Percentiles rank a stretch among this genome's conserved stretches.
These are phyloP conservation scores for Aphidius gifuensis DNA, from an alignment of 1,140 invertebrate genomes.

Conservation along the genomic window DNA sequence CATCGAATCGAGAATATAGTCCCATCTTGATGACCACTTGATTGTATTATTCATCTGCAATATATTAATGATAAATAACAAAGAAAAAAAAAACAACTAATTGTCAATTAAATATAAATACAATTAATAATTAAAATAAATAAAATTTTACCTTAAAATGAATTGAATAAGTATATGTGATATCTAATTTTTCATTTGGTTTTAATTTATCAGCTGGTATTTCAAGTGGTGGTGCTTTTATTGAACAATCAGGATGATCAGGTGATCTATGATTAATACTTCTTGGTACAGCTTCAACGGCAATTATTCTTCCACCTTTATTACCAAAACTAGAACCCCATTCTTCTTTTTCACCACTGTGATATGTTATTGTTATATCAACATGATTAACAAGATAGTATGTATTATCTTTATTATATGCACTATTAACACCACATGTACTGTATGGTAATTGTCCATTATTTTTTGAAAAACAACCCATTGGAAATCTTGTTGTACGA, in stretches of 20 bases:
- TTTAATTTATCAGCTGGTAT: constrained; percentile 61
- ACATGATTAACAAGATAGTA: constrained; percentile 98
- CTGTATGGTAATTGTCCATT: constrained; percentile 57
- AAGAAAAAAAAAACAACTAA: constrained; percentile 25
- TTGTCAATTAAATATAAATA: background rate
- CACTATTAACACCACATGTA: constrained; percentile 60
- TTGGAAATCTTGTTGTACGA: constrained; percentile 94
- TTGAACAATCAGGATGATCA: constrained; percentile 57
- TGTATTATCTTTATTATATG: constrained; percentile 63
- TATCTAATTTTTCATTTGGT: constrained; percentile 59
- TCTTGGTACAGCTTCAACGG: constrained; percentile 72
- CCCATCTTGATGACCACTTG: constrained; percentile 99
- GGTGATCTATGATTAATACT: constrained; percentile 69
- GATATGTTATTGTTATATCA: constrained; percentile 88
- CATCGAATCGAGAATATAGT: constrained; percentile 98
- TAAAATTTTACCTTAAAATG: constrained; percentile 58
- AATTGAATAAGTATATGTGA: constrained; percentile 87
- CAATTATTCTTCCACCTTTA: constrained; percentile 88
- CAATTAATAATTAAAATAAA: constrained; percentile 35
- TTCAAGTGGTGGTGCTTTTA: constrained; percentile 63
- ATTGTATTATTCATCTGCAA: constrained; percentile 72
- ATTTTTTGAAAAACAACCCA: constrained; percentile 87
- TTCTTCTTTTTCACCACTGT: constrained; percentile 80
- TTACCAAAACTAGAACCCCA: constrained; percentile 75
- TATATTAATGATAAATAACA: background rate